Evolutionary conservation across 2,113 vertebrate species (phyloP), one percentile per base, ranked within the genome.

Genomic region (Syrrhaptes paradoxus): DNA sequence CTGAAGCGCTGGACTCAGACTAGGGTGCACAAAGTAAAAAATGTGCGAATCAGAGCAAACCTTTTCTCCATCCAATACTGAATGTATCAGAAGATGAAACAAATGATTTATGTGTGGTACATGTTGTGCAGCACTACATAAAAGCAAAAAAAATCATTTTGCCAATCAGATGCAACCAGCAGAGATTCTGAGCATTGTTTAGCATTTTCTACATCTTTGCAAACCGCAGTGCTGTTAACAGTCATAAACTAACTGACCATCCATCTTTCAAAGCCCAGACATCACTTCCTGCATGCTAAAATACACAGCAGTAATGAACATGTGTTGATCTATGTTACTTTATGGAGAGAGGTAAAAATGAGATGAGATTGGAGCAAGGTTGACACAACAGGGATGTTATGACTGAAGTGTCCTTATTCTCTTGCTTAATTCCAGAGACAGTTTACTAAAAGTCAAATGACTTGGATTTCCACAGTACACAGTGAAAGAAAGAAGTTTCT

Each of bases 11-110:
- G 41, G 41, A 41, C 41, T 34, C 71, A 51, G 34, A 21, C 34
- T 21, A 66, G 43, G 26, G 21, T 24, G 19, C 28, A 6, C 0
- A 0, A 24, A 58, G 19, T 5, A 26, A 22, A 9, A 34, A 38
- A 31, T 2, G 10, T 15, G 3, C 4, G 9, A 10, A 20, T 63
- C 48, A 36, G 11, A 7, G 3, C 36, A 84, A 26, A 74, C 21
- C 41, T 52, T 18, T 31, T 22, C 31, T 57, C 59, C 46, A n/a
- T 36, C 61, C 36, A 65, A 4, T 25, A 45, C 32, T 3, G 4
- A 52, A 31, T 4, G 18, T 36, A 73, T 7, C 76, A 70, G 45
- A 38, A 72, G 26, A 25, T 6, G 12, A 65, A 89, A 46, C 26
- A 65, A 11, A 76, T 70, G 11, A 58, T 61, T 49, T 41, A 5